Percentiles rank a stretch among this genome's conserved stretches.
Evolutionary conservation across 2,888 invertebrate genomes (phyloP).

Genomic region (Xiphydria camelus): DNA sequence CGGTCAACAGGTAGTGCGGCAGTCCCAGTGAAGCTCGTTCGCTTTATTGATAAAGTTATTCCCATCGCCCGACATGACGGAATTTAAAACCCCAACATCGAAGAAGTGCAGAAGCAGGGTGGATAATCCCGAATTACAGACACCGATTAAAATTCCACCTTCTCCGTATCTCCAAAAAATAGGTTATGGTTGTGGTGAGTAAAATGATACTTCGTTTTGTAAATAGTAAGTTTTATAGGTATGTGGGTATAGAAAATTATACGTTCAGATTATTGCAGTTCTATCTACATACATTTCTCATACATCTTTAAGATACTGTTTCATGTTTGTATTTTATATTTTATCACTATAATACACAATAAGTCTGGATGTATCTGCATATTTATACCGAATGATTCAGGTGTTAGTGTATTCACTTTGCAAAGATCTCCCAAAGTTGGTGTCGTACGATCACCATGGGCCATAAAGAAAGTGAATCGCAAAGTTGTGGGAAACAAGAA

Average conservation of each 20-base stretch:
- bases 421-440: slow-evolving; percentile 73
- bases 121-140: slow-evolving; percentile 38
- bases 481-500: slow-evolving; percentile 52
- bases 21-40: not conserved
- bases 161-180: slow-evolving; percentile 74
- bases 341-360: slow-evolving; percentile 2
- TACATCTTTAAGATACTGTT: not conserved
- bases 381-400: no score
- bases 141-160: slow-evolving; percentile 65
- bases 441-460: slow-evolving; percentile 80
- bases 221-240: slow-evolving; percentile 6
- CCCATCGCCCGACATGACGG: slow-evolving; percentile 37
- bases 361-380: not conserved
- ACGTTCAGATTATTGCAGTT: slow-evolving; percentile 3
- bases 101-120: slow-evolving; percentile 30
- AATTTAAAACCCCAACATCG: slow-evolving; percentile 46
- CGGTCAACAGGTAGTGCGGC: not conserved
- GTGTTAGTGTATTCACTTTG: slow-evolving; percentile 77
- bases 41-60: not conserved
- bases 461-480: slow-evolving; percentile 74
- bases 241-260: slow-evolving; percentile 10
- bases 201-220: slow-evolving; percentile 1
- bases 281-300: not conserved
- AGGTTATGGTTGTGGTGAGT: slow-evolving; percentile 76
- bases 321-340: not conserved